These are phyloP conservation scores for Boloria euphrosyne DNA, from an alignment of 2,888 invertebrate species.

Conservation along the genomic window DNA sequence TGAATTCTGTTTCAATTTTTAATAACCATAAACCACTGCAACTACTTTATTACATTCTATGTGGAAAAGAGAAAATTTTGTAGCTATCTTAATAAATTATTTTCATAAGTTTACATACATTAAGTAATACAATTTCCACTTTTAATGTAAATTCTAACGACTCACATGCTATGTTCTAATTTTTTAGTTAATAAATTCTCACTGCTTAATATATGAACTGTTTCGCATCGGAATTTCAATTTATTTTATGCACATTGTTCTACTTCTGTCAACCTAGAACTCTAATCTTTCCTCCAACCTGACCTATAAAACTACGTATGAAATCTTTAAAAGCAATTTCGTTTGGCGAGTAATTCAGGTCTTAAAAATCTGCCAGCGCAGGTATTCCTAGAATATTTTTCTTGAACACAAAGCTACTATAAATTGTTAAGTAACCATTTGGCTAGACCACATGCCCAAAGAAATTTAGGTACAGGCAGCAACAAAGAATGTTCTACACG, in stretches of 20 bases:
- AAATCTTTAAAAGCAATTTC: conserved; percentile 28
- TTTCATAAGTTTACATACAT: conserved; percentile 3
- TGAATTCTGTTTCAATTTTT: conserved; percentile 35
- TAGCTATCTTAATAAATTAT: conserved; percentile 12
- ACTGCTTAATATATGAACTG: neutral
- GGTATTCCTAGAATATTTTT: conserved; percentile 36
- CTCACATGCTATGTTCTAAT: neutral
- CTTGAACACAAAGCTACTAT: conserved; percentile 28
- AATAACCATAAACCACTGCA: conserved; percentile 30
- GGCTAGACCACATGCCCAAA: conserved; percentile 35
- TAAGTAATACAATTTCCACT: too few relatives aligned
- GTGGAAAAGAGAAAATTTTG: neutral
- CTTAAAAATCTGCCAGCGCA: conserved; percentile 27
- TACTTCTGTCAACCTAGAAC: conserved; percentile 17
- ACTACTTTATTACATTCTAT: conserved; percentile 10
- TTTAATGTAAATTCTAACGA: too few relatives aligned
- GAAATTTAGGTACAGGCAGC: conserved; percentile 32
- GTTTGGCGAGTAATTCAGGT: conserved; percentile 27
- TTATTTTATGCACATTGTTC: conserved; percentile 17
- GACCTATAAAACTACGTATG: conserved; percentile 18
- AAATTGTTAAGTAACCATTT: conserved; percentile 40
- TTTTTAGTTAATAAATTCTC: neutral
- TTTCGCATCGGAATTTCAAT: neutral
- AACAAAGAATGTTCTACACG: conserved; percentile 36
- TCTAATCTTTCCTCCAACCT: conserved; percentile 16